Base-by-base conservation (phyloP, 2,113 vertebrate genomes). In the Oncorhynchus kisutch region DNA sequence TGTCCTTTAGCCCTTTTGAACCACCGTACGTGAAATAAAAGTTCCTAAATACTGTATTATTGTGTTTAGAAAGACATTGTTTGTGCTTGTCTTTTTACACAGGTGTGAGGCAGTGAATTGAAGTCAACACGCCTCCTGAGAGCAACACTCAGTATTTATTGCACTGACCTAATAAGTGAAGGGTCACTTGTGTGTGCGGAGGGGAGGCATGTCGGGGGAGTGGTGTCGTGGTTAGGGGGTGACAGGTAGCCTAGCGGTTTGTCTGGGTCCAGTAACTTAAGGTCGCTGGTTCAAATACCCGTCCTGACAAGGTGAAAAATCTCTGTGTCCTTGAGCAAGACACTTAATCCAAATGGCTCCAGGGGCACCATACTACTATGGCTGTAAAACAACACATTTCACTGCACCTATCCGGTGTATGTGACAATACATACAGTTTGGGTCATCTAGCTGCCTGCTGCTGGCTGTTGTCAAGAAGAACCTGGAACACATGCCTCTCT, bases 401-500 rank as follows among this genome's bases (percentile, higher is more conserved):
- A 45, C 39, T 45, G 9, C 39, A 45, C 39, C 39, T 45, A 12
- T 45, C 39, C 2, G 39, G 39, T 45, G 39, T 45, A 11, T 3
- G 9, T 45, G 39, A 45, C 39, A 45, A 9, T 45, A 45, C 2
- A 9, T 9, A 27, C 27, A n/a, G 14, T 68, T 68, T 68, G 82
- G 82, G 79, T 67, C 5, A 60, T 81, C 68, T 78, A 77, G 54
- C 75, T 70, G 25, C 73, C 73, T 67, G 25, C 73, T 39, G 64
- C 27, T 65, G 64, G 27, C 16, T 29, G 14, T 27, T 31, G 66
- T 67, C n/a, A 67, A 67, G 24, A 67, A 67, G 24, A 82, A 81
- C 80, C 85, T 84, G 87, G 80, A 85, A 80, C 85, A 86, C 84
- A 90, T 87, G 84, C 76, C 77, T 64, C 74, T 73, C 79, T 85